Evolutionary conservation across 2,888 invertebrate species (phyloP).

Genomic region (Lasioglossum lativentre): DNA sequence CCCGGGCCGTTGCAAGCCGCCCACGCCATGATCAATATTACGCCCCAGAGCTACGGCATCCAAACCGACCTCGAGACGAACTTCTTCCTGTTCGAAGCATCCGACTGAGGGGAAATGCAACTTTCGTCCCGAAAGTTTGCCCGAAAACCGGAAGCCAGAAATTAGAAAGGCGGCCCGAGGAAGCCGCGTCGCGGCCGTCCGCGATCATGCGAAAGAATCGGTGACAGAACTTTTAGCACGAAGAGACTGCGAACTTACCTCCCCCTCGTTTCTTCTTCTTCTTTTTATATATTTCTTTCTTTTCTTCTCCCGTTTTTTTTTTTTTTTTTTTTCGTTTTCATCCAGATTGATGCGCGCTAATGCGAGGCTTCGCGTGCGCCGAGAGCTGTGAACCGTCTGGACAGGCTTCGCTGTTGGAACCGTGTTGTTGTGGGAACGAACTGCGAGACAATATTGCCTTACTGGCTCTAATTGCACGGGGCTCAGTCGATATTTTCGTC

Average conservation of each 20-base stretch:
- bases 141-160: constrained; percentile 65
- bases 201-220: constrained; percentile 42
- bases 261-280: neutral
- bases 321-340: neutral
- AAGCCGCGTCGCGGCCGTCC: constrained; percentile 1
- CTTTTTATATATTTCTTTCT: too few species aligned
- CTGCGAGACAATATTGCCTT: neutral
- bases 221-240: constrained; percentile 13
- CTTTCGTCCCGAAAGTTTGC: constrained; percentile 54
- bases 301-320: neutral
- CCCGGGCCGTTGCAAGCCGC: constrained; percentile 59
- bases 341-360: constrained; percentile 1
- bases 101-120: constrained; percentile 60
- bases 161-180: constrained; percentile 52
- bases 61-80: constrained; percentile 82
- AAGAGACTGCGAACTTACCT: neutral
- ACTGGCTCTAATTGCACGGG: neutral
- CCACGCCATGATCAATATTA: constrained; percentile 84
- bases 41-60: constrained; percentile 82
- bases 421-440: neutral
- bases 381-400: neutral
- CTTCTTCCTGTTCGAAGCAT: constrained; percentile 79
- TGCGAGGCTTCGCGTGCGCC: neutral
- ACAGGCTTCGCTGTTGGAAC: neutral
- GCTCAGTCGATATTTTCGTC: neutral